These are phyloP conservation scores for Pinctada fucata DNA, from an alignment of 2,888 invertebrate species.

Conservation along the genomic window DNA sequence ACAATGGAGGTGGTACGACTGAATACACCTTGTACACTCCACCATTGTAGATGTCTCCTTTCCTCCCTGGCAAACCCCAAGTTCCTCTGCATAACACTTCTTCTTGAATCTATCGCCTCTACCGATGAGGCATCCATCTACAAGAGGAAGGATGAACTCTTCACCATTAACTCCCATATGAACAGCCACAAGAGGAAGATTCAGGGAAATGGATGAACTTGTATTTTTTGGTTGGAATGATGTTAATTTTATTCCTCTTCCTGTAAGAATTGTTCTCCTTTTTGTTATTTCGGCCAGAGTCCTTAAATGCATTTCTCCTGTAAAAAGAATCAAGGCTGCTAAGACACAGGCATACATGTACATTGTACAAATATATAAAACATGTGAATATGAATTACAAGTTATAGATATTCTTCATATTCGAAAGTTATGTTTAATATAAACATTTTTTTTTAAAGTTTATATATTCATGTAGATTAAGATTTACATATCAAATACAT, in stretches of 20 bases:
- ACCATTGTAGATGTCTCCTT: neutral
- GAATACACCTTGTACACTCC: neutral
- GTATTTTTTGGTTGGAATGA: neutral
- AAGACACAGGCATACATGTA: too few relatives aligned
- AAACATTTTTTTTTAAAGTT: too few relatives aligned
- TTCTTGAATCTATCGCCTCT: conserved; percentile 3
- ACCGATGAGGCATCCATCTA: neutral
- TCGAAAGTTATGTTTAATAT: too few relatives aligned
- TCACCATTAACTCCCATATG: neutral
- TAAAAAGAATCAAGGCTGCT: neutral
- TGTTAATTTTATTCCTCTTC: neutral
- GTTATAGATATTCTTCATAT: too few relatives aligned
- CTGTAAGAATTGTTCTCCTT: neutral
- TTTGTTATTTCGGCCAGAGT: neutral
- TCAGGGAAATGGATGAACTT: neutral
- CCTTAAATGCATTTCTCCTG: conserved; percentile 12
- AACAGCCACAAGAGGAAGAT: neutral
- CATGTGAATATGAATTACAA: too few relatives aligned
- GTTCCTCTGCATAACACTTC: conserved; percentile 5
- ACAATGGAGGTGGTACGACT: conserved; percentile 5
- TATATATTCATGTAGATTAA: too few relatives aligned
- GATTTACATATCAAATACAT: too few relatives aligned
- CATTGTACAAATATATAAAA: too few relatives aligned
- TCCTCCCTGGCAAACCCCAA: conserved; percentile 9
- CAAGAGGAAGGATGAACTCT: neutral